Base-by-base conservation (phyloP, 2,113 vertebrate species). In the Istiophorus platypterus region DNA sequence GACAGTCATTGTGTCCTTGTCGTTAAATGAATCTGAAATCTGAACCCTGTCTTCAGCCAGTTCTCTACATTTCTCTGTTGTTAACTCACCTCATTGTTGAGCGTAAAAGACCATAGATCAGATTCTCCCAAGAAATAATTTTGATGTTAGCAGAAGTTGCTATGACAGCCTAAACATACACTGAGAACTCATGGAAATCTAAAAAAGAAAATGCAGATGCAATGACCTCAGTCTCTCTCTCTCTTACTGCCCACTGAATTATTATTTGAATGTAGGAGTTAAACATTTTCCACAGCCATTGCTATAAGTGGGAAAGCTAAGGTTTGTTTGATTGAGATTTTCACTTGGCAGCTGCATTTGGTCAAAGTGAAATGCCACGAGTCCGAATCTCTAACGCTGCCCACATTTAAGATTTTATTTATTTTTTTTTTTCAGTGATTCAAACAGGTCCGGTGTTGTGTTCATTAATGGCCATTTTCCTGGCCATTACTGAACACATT, bases 1-100 rank as follows among this genome's bases (percentile, higher is more conserved):
- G 69, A 76, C 81, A 77, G 67, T 85, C 81, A 81, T 85, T 91
- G 83, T 92, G 77, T 86, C 83, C 72, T 76, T 89, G 87, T 88
- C 85, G 77, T 83, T 85, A 57, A 85, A 58, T 58, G 72, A 57
- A 74, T 84, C 81, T 89, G 83, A 92, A 92, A 93, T 82, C 66
- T 85, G 77, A 92, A 57, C 80, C 83, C 52, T 37, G 34, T 65
- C 68, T 84, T 68, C 57, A 78, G 51, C 31, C 42, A 4, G 47
- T 41, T 22, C 64, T 79, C 67, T 76, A 57, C n/a, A 13, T 80
- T 59, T 64, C 72, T 62, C 27, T 45, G 71, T 63, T n/a, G 39
- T 73, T 71, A 78, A 79, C 81, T 80, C 67, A 49, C 52, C 22
- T 81, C 24, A 58, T 76, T 88, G 58, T 87, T 80, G 20, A 27